Conservation (phyloP, 1,140 invertebrate species). For the Dendrolimus punctatus region DNA sequence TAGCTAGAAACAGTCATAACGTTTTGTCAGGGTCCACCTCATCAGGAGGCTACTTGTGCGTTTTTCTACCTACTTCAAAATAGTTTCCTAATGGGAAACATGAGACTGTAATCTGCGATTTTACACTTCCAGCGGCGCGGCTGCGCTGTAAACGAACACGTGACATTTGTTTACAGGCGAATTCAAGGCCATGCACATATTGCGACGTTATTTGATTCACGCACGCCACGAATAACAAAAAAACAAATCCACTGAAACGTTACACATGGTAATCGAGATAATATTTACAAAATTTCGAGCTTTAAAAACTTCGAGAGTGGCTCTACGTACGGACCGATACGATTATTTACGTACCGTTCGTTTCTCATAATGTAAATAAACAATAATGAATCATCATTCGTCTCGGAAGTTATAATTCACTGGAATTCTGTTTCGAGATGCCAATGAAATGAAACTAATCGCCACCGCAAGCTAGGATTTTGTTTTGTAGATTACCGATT, state of each 20-base stretch:
- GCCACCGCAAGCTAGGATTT: no score
- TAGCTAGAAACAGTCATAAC: no score
- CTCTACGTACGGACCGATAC: no score
- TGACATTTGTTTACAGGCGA: constrained; percentile 52
- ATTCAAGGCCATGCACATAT: constrained; percentile 50
- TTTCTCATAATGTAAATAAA: constrained; percentile 14
- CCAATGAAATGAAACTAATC: constrained; percentile 1
- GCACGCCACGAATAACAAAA: constrained; percentile 28
- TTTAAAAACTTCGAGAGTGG: no score
- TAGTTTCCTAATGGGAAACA: constrained; percentile 2
- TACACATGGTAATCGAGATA: neutral
- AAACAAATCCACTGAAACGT: constrained; percentile 8
- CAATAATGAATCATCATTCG: constrained; percentile 19
- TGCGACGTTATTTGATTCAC: constrained; percentile 46
- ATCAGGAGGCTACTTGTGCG: no score
- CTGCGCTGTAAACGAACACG: constrained; percentile 36
- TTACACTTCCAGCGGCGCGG: constrained; percentile 9
- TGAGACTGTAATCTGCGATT: constrained; percentile 14
- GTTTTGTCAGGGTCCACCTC: no score
- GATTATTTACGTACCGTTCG: constrained; percentile 1
- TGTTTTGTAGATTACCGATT: no score
- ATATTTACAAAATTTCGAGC: no score
- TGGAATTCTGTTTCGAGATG: constrained; percentile 9
- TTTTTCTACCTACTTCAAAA: no score
- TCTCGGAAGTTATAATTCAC: constrained; percentile 9